Conservation (phyloP, 2,888 invertebrate genomes). For the Teinopalpus imperialis region DNA sequence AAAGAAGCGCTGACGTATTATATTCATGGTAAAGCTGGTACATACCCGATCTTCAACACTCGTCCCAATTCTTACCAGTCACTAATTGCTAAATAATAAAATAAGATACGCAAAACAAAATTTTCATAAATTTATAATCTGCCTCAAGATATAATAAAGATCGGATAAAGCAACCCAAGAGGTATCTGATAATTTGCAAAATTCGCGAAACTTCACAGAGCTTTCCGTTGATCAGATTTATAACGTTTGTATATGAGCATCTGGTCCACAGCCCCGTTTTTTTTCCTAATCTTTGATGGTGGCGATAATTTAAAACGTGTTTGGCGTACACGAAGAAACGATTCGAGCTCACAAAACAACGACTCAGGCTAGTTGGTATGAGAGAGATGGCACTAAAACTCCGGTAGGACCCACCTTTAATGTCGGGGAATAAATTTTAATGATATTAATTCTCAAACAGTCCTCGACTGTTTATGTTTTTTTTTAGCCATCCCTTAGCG, state of each 20-base stretch:
- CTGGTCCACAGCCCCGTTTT: constrained; percentile 38
- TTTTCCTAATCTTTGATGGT: constrained; percentile 51
- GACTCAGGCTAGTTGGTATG: constrained; percentile 39
- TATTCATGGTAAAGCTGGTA: too few species aligned
- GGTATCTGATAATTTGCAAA: constrained; percentile 3
- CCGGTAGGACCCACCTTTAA: constrained; percentile 32
- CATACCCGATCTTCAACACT: too few species aligned
- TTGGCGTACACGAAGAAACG: constrained; percentile 35
- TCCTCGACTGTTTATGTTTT: constrained; percentile 32
- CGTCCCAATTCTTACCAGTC: too few species aligned
- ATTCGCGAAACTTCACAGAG: constrained; percentile 4
- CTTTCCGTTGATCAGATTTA: constrained; percentile 15
- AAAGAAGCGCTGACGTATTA: too few species aligned
- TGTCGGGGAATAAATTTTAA: constrained; percentile 48
- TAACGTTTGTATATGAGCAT: constrained; percentile 18
- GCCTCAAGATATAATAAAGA: too few species aligned
- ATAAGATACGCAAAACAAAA: too few species aligned
- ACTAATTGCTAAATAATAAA: too few species aligned
- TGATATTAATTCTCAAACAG: constrained; percentile 49
- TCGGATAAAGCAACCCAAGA: background rate
- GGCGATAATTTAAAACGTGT: constrained; percentile 61
- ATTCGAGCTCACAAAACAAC: constrained; percentile 33
- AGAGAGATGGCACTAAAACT: constrained; percentile 34
- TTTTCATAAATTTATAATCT: too few species aligned
- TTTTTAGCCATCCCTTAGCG: constrained; percentile 24